A percentile compares a stretch with the other conserved stretches of the same genome.
phyloP scores from a whole-genome alignment of 1,140 invertebrate genomes.

The Cydia pomonella region DNA sequence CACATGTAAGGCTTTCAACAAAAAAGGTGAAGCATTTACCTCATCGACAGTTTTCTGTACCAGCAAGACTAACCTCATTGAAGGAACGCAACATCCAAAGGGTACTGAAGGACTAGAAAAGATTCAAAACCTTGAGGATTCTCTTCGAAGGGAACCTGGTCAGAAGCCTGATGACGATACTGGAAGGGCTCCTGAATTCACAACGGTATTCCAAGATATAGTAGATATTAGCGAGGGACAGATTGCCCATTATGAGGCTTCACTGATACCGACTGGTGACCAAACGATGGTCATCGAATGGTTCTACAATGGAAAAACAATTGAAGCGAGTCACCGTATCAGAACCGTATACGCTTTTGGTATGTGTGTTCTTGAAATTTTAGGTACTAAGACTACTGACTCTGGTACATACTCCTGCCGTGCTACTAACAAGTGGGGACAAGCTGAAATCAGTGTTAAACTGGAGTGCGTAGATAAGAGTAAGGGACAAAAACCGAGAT shows the following conservation, averaged over 20 bases:
- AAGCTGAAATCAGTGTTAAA: conserved; percentile 91
- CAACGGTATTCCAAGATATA: conserved; percentile 91
- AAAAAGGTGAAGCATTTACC: conserved; percentile 94
- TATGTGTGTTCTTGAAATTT: conserved; percentile 96
- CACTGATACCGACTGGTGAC: conserved; percentile 95
- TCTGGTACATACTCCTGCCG: conserved; percentile 92
- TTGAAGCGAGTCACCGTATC: conserved; percentile 94
- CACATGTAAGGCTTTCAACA: conserved; percentile 93
- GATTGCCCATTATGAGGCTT: conserved; percentile 96
- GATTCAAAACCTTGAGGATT: conserved; percentile 94
- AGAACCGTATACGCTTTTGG: conserved; percentile 96
- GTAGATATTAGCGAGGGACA: conserved; percentile 92
- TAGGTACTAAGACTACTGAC: conserved; percentile 94
- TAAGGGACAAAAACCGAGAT: conserved; percentile 92
- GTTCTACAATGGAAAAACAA: conserved; percentile 95
- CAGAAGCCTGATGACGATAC: conserved; percentile 86
- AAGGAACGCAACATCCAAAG: conserved; percentile 95
- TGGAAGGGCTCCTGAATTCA: conserved; percentile 93
- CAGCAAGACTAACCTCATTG: conserved; percentile 91
- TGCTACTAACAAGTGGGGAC: conserved; percentile 94
- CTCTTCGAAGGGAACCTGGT: conserved; percentile 86
- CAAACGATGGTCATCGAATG: conserved; percentile 98
- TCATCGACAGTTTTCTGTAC: conserved; percentile 93
- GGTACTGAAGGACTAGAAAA: conserved; percentile 94
- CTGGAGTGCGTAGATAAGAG: conserved; percentile 92